phyloP scores from a whole-genome alignment of 2,113 vertebrate species.

The Corythaixoides concolor region DNA sequence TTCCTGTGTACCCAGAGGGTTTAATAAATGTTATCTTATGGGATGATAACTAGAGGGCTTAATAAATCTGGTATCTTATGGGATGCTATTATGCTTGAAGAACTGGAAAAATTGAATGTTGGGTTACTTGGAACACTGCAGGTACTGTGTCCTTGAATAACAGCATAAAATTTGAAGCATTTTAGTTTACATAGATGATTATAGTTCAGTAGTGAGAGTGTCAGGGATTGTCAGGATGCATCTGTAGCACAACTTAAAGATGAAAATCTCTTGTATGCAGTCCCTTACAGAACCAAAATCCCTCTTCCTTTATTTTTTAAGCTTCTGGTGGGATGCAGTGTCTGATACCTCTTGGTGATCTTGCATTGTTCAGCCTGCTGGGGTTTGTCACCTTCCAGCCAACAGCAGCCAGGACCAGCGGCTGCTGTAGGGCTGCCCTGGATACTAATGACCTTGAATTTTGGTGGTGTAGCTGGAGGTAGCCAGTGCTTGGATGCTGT shows the following conservation, averaged over 20 bases:
- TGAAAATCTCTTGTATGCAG: not conserved
- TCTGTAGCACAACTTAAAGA: not conserved
- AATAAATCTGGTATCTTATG: not conserved
- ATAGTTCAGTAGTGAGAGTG: not conserved
- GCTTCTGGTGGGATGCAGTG: not conserved
- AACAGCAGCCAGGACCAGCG: not conserved
- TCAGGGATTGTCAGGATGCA: not conserved
- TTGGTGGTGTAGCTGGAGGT: not conserved
- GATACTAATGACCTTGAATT: not conserved
- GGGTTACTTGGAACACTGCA: not conserved
- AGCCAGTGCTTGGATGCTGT: not conserved
- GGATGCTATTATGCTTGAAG: not conserved
- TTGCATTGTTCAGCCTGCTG: not conserved
- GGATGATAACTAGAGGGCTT: not conserved
- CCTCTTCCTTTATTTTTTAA: not conserved
- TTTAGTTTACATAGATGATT: not conserved
- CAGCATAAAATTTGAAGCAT: not conserved
- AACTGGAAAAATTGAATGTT: not conserved
- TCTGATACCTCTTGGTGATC: not conserved
- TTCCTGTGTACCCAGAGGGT: not conserved
- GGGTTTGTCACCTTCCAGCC: not conserved
- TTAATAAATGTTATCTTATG: not conserved
- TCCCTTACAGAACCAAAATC: not conserved
- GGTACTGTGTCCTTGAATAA: not conserved
- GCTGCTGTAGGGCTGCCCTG: not conserved